phyloP scores from a whole-genome alignment of 2,888 invertebrate genomes.

The Diabrotica balteata region DNA sequence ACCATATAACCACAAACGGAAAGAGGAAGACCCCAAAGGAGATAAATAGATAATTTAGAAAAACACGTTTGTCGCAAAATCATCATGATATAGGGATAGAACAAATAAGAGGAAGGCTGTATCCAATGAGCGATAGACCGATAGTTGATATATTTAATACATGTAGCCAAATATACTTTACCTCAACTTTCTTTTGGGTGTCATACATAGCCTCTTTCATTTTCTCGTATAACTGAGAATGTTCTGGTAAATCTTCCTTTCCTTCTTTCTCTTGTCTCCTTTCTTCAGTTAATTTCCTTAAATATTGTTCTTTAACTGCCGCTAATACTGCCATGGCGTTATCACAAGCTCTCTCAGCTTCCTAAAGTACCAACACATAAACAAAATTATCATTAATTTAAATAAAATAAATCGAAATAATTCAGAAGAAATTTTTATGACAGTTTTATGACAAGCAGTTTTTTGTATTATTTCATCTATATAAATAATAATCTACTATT shows the following conservation, averaged over 20 bases:
- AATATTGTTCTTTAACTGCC: conserved; percentile 49
- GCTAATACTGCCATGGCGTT: conserved; percentile 46
- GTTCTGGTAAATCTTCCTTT: conserved; percentile 43
- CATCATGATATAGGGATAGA: too few species aligned
- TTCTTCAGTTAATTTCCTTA: conserved; percentile 47
- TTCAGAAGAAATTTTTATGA: too few species aligned
- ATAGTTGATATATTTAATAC: too few species aligned
- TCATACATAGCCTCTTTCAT: conserved; percentile 53
- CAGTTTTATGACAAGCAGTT: too few species aligned
- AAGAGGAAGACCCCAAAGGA: too few species aligned
- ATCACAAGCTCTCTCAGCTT: conserved; percentile 45
- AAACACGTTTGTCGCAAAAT: too few species aligned
- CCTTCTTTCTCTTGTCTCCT: conserved; percentile 42
- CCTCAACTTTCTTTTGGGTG: conserved; percentile 56
- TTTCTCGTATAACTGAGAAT: conserved; percentile 54
- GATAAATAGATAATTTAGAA: too few species aligned
- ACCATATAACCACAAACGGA: too few species aligned
- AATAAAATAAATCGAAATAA: background rate
- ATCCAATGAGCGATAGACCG: too few species aligned
- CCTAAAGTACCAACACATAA: conserved; percentile 37
- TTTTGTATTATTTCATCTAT: too few species aligned
- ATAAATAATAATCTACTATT: too few species aligned
- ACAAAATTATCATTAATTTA: background rate
- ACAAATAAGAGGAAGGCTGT: too few species aligned
- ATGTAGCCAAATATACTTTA: conserved; percentile 21